Percentiles rank a stretch among this genome's conserved stretches.
phyloP scores from a whole-genome alignment of 2,113 vertebrate species.

The Ia io region DNA sequence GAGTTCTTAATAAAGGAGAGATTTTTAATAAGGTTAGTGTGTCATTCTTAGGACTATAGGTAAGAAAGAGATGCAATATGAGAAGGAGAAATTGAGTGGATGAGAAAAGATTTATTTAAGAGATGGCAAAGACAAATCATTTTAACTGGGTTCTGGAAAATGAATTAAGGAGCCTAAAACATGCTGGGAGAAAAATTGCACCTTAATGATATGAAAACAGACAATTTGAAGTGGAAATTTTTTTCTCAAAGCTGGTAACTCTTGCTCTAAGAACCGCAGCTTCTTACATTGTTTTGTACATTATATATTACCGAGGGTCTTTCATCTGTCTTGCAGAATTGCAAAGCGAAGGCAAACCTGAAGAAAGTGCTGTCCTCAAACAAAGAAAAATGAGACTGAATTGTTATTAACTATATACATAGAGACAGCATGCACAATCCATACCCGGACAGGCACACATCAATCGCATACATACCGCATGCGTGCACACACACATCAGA shows the following conservation, averaged over 20 bases:
- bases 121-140: not conserved
- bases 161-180: not conserved
- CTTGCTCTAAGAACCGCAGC: not conserved
- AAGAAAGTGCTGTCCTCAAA: not conserved
- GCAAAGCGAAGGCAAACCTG: not conserved
- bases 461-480: not conserved
- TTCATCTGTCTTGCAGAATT: slow-evolving; percentile 31
- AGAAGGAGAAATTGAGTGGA: not conserved
- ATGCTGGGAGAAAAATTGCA: not conserved
- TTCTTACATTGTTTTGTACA: not conserved
- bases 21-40: not conserved
- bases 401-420: not conserved
- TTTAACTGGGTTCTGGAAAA: not conserved
- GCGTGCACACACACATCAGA: not conserved
- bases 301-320: not conserved
- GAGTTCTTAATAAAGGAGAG: not conserved
- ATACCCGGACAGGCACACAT: not conserved
- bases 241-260: not conserved
- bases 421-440: accelerated
- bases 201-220: slow-evolving; percentile 38
- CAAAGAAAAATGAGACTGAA: not conserved
- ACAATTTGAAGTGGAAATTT: slow-evolving; percentile 14
- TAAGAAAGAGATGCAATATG: not conserved
- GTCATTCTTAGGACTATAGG: not conserved
- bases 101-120: not conserved